Base-by-base conservation (phyloP, 2,113 vertebrate genomes). In the Anser cygnoides region DNA sequence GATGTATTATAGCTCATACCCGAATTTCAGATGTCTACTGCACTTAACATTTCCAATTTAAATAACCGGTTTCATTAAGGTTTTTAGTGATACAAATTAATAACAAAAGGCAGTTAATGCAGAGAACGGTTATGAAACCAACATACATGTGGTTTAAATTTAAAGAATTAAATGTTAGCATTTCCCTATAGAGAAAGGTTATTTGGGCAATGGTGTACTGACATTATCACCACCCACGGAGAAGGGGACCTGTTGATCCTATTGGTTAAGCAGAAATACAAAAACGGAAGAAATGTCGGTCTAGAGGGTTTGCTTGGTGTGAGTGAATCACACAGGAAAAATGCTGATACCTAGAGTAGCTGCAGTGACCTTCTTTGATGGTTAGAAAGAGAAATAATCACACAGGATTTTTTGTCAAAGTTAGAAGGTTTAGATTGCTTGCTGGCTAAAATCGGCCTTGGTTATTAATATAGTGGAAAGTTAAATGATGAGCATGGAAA, bases 221-320 rank as follows among this genome's bases (percentile, higher is more conserved):
- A 89, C 93, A 95, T 96, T 95, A 95, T 93, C 95, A 91, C 93
- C 89, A 95, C 89, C 94, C 95, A 95, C 89, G 9, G 89, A 93
- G 93, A 81, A 87, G 54, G 66, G 39, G 66, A 91, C 87, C 77
- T 92, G 84, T 87, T 92, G 91, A 87, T 95, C 65, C 46, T 87
- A 35, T 57, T 89, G 84, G 84, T 89, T 93, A 82, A 84, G 70
- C 29, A 94, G 66, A 92, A 84, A 78, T 78, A 68, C 57, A 75
- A 2, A 93, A 93, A 84, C 72, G 71, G 78, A 67, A 92, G 77
- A 92, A 80, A 80, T 65, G 66, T 84, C 44, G 43, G 81, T 96
- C 87, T 96, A 46, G 57, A 72, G 58, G 26, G 81, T 92, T 95
- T 91, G 20, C 66, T 89, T 76, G 81, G 66, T 89, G 21, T 84